Conservation (phyloP, 2,888 invertebrate species). For the Agonopterix subpropinquella region DNA sequence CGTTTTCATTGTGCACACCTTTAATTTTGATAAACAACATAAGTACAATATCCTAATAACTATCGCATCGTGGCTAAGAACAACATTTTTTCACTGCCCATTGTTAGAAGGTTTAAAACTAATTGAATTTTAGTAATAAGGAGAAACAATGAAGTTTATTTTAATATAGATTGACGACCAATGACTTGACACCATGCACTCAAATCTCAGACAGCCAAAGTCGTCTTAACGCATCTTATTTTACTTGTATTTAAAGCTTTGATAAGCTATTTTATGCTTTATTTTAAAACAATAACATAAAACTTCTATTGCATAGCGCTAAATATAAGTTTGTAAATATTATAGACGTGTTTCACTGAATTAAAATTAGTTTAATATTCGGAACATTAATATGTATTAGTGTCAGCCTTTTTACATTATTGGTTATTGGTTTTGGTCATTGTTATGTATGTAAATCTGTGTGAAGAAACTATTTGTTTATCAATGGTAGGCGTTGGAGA, state of each 20-base stretch:
- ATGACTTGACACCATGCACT: conserved; percentile 65
- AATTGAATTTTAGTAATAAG: conserved; percentile 56
- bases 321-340: conserved; percentile 18
- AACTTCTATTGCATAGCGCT: too few species aligned
- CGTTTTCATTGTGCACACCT: too few species aligned
- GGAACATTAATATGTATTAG: conserved; percentile 63
- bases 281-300: too few species aligned
- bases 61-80: too few species aligned
- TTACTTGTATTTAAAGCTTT: too few species aligned
- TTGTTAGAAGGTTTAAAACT: conserved; percentile 7
- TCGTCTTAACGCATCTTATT: conserved; percentile 1
- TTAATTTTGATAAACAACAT: too few species aligned
- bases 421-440: conserved; percentile 60
- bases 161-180: conserved; percentile 70
- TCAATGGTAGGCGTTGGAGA: conserved; percentile 19
- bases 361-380: conserved; percentile 56
- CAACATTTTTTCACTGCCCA: too few species aligned
- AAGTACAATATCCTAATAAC: too few species aligned
- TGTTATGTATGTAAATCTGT: conserved; percentile 55
- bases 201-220: conserved; percentile 32
- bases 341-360: conserved; percentile 43
- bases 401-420: conserved; percentile 60
- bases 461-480: conserved; percentile 38
- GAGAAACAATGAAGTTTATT: conserved; percentile 69
- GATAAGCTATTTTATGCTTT: too few species aligned